A percentile compares a stretch with the other conserved stretches of the same genome.
phyloP scores from a whole-genome alignment of 2,888 invertebrate species.

The Scaptomyza reducta region DNA sequence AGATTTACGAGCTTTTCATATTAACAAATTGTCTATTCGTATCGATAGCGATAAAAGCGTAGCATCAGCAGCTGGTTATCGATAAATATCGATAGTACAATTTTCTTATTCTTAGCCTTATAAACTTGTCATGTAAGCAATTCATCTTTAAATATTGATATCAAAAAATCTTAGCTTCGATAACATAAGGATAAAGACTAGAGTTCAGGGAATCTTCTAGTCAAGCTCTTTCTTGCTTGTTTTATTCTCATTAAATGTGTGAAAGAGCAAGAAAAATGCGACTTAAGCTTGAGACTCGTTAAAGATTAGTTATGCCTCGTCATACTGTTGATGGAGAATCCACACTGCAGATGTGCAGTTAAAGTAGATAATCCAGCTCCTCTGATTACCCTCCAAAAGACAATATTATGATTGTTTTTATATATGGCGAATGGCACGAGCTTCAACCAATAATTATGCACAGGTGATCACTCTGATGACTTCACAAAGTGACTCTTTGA shows the following conservation, averaged over 20 bases:
- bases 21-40: too few species aligned
- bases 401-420: conserved; percentile 51
- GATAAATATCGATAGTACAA: background rate
- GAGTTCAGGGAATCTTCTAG: background rate
- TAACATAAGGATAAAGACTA: background rate
- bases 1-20: too few species aligned
- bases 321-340: conserved; percentile 17
- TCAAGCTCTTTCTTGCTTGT: background rate
- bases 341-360: background rate
- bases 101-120: too few species aligned
- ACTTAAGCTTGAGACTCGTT: conserved; percentile 24
- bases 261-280: background rate
- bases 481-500: conserved; percentile 28
- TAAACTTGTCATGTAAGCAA: too few species aligned
- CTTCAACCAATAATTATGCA: conserved; percentile 49
- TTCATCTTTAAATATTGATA: too few species aligned
- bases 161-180: too few species aligned
- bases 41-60: too few species aligned
- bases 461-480: conserved; percentile 52
- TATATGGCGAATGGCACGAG: conserved; percentile 11
- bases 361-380: conserved; percentile 34
- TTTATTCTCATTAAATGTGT: conserved; percentile 1
- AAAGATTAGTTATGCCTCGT: conserved; percentile 31
- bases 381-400: conserved; percentile 59
- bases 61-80: too few species aligned